A percentile compares a stretch with the other conserved stretches of the same genome.
These are phyloP conservation scores for Sebastes diaconus DNA, from an alignment of 2,797 vertebrate species.

Conservation along the genomic window DNA sequence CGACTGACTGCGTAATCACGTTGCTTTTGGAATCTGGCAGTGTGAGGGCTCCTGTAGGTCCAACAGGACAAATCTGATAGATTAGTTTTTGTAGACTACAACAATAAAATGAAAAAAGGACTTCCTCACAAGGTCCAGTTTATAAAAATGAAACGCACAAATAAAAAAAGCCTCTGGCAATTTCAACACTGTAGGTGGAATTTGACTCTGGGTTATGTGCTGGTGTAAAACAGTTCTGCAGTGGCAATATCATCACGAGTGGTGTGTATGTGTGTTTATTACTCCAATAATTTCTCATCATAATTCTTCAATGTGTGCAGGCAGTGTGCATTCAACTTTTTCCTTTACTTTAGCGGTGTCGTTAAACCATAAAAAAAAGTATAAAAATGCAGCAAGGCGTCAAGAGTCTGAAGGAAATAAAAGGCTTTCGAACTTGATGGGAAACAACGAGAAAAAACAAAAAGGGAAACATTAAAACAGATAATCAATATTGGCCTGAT, in stretches of 20 bases:
- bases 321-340: background rate
- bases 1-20: background rate
- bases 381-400: conserved; percentile 2
- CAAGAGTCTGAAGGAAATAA: background rate
- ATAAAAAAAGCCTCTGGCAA: background rate
- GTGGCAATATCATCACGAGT: background rate
- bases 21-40: conserved; percentile 16
- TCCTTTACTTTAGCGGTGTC: background rate
- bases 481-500: background rate
- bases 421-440: background rate
- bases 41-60: background rate
- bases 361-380: background rate
- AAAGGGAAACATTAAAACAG: background rate
- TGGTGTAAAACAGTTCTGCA: conserved; percentile 20
- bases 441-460: background rate
- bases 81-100: background rate
- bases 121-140: background rate
- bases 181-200: background rate
- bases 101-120: background rate
- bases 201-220: conserved; percentile 4
- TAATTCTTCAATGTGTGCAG: background rate
- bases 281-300: background rate
- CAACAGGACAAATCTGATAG: background rate
- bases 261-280: background rate
- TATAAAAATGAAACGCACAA: background rate